Evolutionary conservation across 2,113 vertebrate species (phyloP), one percentile per base, ranked within the genome.

Genomic region (Benitochromis conjunctus): DNA sequence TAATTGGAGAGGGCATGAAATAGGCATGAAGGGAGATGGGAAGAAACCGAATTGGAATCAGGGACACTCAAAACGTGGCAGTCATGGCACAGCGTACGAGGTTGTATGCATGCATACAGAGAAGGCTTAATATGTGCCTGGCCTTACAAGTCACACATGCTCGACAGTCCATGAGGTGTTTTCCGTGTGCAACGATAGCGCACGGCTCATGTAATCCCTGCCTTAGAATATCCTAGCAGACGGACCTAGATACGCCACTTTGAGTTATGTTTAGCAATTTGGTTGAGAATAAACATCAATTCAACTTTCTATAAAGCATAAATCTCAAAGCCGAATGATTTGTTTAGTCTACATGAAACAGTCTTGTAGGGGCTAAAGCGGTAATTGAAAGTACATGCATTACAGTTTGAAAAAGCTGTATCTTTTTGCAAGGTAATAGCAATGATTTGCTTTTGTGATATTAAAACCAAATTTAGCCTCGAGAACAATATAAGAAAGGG

Each of bases 1-100:
- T 96, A 95, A 96, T 95, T 95, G 88, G 77, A 84, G 71, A 21
- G 77, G 64, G 69, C 86, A 95, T 94, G 89, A 95, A 95, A 95
- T 92, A 94, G 83, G 88, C 86, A 94, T 94, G 94, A 92, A 93
- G 92, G 86, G 84, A 94, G 92, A 93, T 85, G 84, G 84, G 48
- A n/a, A 71, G 85, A 89, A 86, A 93, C 82, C 64, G 81, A 92
- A 89, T 87, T 85, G 90, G 90, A 94, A 93, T 88, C 82, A 74
- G 84, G 87, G 93, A 87, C 83, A 80, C 81, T 90, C 66, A 81
- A 91, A 74, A 90, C 26, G 80, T 85, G 87, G 86, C 86, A 86
- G 87, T 86, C 86, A 31, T 41, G 9, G 57, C 26, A 34, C 74
- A 11, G 71, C 58, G 9, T 12, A 46, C 38, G 58, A 51, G 71